Base-by-base conservation (phyloP, 2,888 invertebrate species). In the Mamestra brassicae region DNA sequence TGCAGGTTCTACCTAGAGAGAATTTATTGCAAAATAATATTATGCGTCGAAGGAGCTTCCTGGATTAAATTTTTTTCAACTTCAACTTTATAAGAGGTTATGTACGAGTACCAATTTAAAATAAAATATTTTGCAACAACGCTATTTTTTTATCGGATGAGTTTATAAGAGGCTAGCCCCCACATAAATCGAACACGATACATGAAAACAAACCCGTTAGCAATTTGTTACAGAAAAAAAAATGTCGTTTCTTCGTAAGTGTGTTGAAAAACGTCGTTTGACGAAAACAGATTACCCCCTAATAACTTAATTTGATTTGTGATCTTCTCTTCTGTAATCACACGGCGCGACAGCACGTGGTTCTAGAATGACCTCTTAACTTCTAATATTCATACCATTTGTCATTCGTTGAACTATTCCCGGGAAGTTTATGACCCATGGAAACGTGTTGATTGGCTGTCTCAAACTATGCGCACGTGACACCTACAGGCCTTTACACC, bases 391-490 rank as follows among this genome's bases (percentile, higher is more conserved):
- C 45, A 68, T 62, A 60, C 26, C 34, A 68, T 74, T 76, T 65
- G 50, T 74, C 70, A 69, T 81, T 68, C 66, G 34, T 75, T 64
- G 67, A 79, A 80, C 66, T 69, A 70, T 67, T 69, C 47, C 42
- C 26, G 10, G 54, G 36, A 67, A 75, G 60, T 70, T 78, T 82
- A 82, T 55, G 74, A 65, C 60, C 57, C 26, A 52, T 36, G 26
- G 62, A 34, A 78, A 83, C 74, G 74, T 72, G 80, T 68, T 71
- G 62, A 64, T 80, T 54, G 63, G 61, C 65, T 54, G 65, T 50
- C 36, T 42, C 11, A 45, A 57, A 61, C 17, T 26, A 10, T 34
- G 45, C 17, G 71, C 80, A 81, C 80, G 81, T 83, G 81, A 83
- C n/a, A 52, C 26, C 26, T n/a, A 34, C 47, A 55, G 47, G 36